phyloP scores from a whole-genome alignment of 2,113 vertebrate genomes.

The Ochotona princeps region DNA sequence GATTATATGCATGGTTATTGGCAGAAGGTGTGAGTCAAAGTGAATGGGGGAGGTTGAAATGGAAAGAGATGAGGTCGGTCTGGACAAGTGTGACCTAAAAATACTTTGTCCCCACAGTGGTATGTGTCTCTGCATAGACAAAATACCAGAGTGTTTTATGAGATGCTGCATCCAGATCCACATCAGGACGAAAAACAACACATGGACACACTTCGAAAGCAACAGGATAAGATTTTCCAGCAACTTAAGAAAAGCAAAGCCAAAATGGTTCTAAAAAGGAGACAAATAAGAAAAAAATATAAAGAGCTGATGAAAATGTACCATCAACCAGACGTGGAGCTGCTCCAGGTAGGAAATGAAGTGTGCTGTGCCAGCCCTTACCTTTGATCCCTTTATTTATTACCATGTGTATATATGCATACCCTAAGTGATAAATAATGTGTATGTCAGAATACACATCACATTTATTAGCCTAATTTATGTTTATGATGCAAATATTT shows the following conservation, averaged over 20 bases:
- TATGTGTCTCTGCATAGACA: fast-evolving
- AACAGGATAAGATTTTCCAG: background rate
- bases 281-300: background rate
- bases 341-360: background rate
- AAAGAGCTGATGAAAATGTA: background rate
- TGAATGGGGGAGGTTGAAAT: background rate
- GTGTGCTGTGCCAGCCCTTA: background rate
- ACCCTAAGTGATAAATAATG: too few species aligned
- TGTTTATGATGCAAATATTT: too few species aligned
- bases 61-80: background rate
- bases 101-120: background rate
- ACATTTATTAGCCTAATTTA: too few species aligned
- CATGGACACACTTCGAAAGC: background rate
- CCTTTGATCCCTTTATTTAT: too few species aligned
- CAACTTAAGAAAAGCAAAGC: background rate
- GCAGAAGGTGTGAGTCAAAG: background rate
- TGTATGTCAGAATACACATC: too few species aligned
- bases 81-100: background rate
- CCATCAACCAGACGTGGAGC: background rate
- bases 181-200: background rate
- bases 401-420: too few species aligned
- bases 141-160: background rate
- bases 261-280: background rate
- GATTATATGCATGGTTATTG: background rate
- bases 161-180: background rate